Evolutionary conservation across 2,888 invertebrate genomes (phyloP).

Genomic region (Buathra laborator): DNA sequence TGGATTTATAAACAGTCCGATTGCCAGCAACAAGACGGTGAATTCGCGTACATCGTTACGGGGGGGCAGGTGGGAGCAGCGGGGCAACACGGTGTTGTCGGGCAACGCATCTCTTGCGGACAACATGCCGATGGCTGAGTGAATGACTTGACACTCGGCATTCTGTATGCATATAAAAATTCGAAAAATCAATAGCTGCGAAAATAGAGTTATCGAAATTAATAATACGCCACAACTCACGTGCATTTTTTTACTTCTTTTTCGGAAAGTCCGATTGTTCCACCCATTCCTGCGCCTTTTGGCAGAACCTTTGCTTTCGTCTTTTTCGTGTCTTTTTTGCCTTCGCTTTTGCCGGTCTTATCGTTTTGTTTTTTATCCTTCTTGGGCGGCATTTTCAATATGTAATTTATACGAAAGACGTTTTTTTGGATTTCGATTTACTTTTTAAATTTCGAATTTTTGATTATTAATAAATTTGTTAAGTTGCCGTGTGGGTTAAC

Average conservation of each 20-base stretch:
- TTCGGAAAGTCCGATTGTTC: slow-evolving; percentile 68
- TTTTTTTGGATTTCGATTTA: too few species aligned
- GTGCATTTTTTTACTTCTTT: slow-evolving; percentile 67
- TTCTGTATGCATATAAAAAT: slow-evolving; percentile 11
- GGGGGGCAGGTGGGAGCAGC: slow-evolving; percentile 27
- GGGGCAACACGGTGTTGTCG: slow-evolving; percentile 54
- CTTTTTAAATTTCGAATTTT: slow-evolving; percentile 38
- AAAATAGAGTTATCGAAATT: background rate
- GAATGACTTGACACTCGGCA: slow-evolving; percentile 57
- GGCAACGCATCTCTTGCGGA: slow-evolving; percentile 52
- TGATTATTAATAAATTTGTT: background rate
- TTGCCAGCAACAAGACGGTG: slow-evolving; percentile 52
- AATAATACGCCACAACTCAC: slow-evolving; percentile 36
- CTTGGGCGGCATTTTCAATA: slow-evolving; percentile 60
- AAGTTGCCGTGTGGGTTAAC: background rate
- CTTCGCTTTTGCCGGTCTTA: slow-evolving; percentile 30
- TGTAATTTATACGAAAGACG: background rate
- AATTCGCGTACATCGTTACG: slow-evolving; percentile 35
- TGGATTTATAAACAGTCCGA: slow-evolving; percentile 21
- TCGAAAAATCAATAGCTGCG: background rate
- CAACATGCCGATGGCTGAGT: slow-evolving; percentile 50
- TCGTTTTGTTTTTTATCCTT: slow-evolving; percentile 18
- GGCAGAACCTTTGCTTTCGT: slow-evolving; percentile 57
- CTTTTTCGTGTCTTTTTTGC: slow-evolving; percentile 51
- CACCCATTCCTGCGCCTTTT: slow-evolving; percentile 72